phyloP scores from a whole-genome alignment of 2,797 vertebrate genomes.

The Onychomys arenicola region DNA sequence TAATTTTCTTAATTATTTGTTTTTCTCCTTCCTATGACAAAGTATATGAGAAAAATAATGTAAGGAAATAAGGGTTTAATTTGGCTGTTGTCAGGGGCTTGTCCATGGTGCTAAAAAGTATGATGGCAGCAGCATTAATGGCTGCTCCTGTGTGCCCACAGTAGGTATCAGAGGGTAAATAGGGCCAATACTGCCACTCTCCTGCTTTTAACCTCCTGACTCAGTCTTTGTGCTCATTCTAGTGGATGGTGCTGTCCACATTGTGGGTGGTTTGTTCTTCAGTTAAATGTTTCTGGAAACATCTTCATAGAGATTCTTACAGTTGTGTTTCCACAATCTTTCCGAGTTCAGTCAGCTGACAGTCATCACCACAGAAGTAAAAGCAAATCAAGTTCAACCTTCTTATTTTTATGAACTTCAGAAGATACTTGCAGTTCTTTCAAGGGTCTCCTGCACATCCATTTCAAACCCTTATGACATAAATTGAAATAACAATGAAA shows the following conservation, averaged over 20 bases:
- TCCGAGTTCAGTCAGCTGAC: neutral
- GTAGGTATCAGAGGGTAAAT: neutral
- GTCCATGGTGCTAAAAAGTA: neutral
- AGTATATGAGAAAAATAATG: neutral
- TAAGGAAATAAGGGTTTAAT: neutral
- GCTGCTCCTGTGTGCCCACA: fast-evolving
- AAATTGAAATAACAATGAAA: neutral
- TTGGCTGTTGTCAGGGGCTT: neutral
- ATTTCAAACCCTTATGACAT: neutral
- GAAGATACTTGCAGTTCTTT: neutral
- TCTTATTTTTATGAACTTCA: neutral
- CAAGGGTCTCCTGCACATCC: neutral
- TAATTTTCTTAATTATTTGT: neutral
- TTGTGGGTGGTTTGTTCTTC: neutral
- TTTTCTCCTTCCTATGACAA: neutral
- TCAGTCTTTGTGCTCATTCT: neutral
- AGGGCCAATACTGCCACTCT: no score
- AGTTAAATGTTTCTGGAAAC: neutral
- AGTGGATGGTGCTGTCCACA: neutral
- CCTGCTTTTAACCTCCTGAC: neutral
- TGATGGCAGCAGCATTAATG: fast-evolving
- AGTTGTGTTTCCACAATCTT: neutral
- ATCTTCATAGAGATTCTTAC: fast-evolving
- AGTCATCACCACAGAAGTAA: neutral
- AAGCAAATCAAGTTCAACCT: neutral